These are phyloP conservation scores for Megaustenia siamemsis DNA, from an alignment of 2,888 invertebrate species.

Conservation along the genomic window DNA sequence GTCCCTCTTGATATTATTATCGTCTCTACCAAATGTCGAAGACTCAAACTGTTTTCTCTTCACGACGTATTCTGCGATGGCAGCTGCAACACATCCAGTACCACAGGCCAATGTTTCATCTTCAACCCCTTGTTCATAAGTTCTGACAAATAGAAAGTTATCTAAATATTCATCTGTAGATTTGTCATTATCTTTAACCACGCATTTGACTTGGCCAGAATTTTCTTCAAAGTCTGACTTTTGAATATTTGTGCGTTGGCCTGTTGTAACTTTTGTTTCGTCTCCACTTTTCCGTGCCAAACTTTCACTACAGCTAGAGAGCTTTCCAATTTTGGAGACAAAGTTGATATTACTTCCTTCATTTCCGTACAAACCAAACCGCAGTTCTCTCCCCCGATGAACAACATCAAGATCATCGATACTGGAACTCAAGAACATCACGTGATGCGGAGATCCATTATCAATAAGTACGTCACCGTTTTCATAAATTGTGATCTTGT, in stretches of 20 bases:
- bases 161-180: conserved; percentile 56
- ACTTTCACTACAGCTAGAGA: too few species aligned
- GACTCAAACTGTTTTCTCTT: too few species aligned
- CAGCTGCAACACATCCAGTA: conserved; percentile 63
- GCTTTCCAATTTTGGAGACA: neutral
- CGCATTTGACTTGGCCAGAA: neutral
- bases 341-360: conserved; percentile 63
- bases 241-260: too few species aligned
- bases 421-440: conserved; percentile 56
- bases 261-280: too few species aligned
- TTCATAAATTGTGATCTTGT: conserved; percentile 32
- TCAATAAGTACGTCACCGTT: conserved; percentile 59
- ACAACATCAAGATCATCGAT: conserved; percentile 55
- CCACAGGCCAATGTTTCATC: conserved; percentile 68
- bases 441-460: conserved; percentile 65
- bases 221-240: neutral
- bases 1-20: neutral
- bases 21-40: too few species aligned
- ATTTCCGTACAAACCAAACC: conserved; percentile 44
- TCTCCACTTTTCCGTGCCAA: too few species aligned
- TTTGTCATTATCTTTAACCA: conserved; percentile 57
- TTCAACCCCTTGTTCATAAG: conserved; percentile 66
- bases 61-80: conserved; percentile 53
- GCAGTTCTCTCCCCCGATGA: conserved; percentile 53
- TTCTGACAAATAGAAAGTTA: conserved; percentile 53